Conservation (phyloP, 2,888 invertebrate genomes). For the Limnephilus rhombicus region DNA sequence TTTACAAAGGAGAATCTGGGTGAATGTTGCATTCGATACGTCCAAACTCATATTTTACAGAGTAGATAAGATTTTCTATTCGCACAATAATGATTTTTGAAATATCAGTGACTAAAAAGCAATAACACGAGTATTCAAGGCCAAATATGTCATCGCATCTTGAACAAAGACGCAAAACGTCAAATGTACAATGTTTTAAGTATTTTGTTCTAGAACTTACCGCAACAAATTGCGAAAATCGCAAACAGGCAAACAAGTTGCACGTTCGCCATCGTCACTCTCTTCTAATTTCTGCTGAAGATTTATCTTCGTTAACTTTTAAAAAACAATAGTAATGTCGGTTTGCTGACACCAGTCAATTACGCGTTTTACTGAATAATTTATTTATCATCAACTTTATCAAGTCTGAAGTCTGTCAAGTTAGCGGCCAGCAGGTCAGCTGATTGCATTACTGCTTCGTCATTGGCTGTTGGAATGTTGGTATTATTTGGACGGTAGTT, state of each 20-base stretch:
- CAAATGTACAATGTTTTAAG: constrained; percentile 23
- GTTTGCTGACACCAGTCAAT: constrained; percentile 29
- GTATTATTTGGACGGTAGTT: neutral
- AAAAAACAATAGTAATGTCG: neutral
- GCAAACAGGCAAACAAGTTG: constrained; percentile 57
- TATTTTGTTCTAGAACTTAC: constrained; percentile 52
- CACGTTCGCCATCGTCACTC: constrained; percentile 56
- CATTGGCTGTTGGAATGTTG: constrained; percentile 33
- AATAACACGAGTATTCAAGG: constrained; percentile 38
- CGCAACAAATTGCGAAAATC: constrained; percentile 54
- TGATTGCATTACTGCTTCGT: constrained; percentile 45
- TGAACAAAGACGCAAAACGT: constrained; percentile 58
- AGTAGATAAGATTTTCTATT: neutral
- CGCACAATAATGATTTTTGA: neutral
- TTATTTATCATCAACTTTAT: constrained; percentile 6
- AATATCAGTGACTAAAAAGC: neutral
- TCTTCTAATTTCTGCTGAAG: constrained; percentile 16
- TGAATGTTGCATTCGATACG: neutral
- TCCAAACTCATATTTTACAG: neutral
- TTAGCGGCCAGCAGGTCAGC: constrained; percentile 57
- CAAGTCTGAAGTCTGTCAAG: constrained; percentile 50
- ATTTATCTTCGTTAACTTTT: neutral
- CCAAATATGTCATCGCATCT: constrained; percentile 51
- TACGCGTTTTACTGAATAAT: neutral
- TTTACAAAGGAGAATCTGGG: neutral